Evolutionary conservation across 2,888 invertebrate species (phyloP).

Genomic region (Electrophaes corylata): DNA sequence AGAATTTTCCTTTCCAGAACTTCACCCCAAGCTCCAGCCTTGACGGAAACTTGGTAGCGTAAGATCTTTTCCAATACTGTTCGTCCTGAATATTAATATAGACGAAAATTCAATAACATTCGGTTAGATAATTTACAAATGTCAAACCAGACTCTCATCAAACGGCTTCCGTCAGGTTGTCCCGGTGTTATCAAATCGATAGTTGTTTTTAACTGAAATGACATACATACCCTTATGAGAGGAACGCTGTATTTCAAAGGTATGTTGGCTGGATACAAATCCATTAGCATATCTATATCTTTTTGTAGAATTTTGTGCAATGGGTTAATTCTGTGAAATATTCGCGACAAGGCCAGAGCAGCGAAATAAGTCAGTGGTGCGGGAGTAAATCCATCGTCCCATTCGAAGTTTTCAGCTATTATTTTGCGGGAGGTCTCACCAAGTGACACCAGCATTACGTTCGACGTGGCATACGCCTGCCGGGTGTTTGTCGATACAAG

Average conservation of each 20-base stretch:
- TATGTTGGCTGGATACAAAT: constrained; percentile 84
- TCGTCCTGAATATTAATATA: constrained; percentile 77
- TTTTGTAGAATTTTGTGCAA: constrained; percentile 81
- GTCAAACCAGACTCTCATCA: constrained; percentile 24
- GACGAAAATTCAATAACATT: constrained; percentile 2
- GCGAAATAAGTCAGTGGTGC: constrained; percentile 69
- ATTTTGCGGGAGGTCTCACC: constrained; percentile 63
- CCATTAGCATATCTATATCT: constrained; percentile 85
- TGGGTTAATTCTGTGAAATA: constrained; percentile 80
- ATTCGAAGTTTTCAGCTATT: constrained; percentile 73
- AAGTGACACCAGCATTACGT: constrained; percentile 53
- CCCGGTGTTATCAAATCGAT: constrained; percentile 2
- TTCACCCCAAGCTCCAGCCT: constrained; percentile 67
- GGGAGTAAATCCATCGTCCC: constrained; percentile 73
- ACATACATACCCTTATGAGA: constrained; percentile 69
- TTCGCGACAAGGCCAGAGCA: constrained; percentile 59
- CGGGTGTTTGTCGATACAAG: constrained; percentile 63
- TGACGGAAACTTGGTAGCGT: constrained; percentile 66
- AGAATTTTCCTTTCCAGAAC: constrained; percentile 86
- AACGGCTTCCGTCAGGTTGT: constrained; percentile 3
- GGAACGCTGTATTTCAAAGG: constrained; percentile 83
- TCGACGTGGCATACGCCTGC: constrained; percentile 61
- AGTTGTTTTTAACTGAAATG: background rate
- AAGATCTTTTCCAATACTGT: constrained; percentile 86
- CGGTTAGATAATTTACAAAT: constrained; percentile 8